Evolutionary conservation across 2,113 vertebrate genomes (phyloP).

Genomic region (Cricetomys ansorgei): DNA sequence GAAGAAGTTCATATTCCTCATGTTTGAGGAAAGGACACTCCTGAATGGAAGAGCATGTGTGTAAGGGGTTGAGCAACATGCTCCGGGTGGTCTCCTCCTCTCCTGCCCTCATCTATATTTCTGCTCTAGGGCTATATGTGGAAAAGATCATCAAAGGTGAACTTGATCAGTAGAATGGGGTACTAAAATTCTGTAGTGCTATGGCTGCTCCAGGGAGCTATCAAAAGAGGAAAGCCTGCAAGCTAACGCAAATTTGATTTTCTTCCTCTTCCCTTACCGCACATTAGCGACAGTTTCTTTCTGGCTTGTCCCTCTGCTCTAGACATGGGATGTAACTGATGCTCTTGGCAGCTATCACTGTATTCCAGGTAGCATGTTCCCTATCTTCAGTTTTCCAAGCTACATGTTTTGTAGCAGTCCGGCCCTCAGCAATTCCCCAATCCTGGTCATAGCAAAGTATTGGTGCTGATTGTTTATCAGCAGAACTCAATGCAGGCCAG

Average conservation of each 20-base stretch:
- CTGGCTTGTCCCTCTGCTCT: background rate
- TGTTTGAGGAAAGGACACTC: background rate
- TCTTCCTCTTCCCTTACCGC: background rate
- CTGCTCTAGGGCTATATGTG: background rate
- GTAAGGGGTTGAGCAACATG: background rate
- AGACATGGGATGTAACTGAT: background rate
- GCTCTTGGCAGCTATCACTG: too few relatives aligned
- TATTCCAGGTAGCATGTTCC: too few relatives aligned
- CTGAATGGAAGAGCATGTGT: background rate
- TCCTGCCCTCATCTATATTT: background rate
- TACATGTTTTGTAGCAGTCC: background rate
- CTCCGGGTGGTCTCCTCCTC: background rate
- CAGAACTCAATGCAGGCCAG: background rate
- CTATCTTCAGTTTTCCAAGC: background rate
- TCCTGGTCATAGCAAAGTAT: background rate
- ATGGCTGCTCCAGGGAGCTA: background rate
- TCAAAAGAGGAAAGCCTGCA: background rate
- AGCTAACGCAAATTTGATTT: constrained; percentile 39
- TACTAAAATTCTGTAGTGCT: constrained; percentile 46
- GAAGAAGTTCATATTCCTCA: too few relatives aligned
- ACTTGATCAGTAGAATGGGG: constrained; percentile 23
- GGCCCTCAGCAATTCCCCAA: background rate
- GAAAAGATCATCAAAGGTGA: constrained; percentile 55
- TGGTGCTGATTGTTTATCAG: background rate
- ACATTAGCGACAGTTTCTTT: background rate